These are phyloP conservation scores for Ceyx melanurus DNA, from an alignment of 2,113 vertebrate species.

Conservation along the genomic window DNA sequence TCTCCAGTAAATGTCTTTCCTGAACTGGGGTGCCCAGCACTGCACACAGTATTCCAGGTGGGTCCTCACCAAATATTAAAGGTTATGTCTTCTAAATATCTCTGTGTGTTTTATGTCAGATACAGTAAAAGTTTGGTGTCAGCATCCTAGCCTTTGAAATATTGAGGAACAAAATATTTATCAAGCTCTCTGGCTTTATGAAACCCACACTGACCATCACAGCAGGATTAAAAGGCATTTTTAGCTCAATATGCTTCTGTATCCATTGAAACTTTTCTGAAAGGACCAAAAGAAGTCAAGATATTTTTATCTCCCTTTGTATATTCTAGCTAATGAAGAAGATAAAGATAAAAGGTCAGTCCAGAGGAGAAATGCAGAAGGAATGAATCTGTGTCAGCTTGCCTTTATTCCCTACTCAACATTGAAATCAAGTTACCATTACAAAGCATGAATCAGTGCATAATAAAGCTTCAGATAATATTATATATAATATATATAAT, in stretches of 20 bases:
- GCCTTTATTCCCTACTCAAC: neutral
- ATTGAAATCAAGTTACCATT: neutral
- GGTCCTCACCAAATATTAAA: neutral
- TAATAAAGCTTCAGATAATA: neutral
- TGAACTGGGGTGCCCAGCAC: too few relatives aligned
- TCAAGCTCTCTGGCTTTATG: neutral
- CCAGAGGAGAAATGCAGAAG: neutral
- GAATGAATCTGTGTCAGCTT: neutral
- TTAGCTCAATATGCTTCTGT: neutral
- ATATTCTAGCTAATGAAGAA: neutral
- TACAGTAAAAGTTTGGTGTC: neutral
- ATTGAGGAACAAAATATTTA: neutral
- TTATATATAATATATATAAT: neutral
- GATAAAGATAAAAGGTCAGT: conserved; percentile 9
- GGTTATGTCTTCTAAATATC: neutral
- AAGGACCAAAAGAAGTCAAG: neutral
- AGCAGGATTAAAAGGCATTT: neutral
- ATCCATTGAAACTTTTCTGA: neutral
- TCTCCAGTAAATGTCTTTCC: too few relatives aligned
- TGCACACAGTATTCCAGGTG: too few relatives aligned
- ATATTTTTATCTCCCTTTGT: neutral
- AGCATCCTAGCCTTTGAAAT: neutral
- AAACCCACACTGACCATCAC: neutral
- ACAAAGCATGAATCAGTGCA: neutral
- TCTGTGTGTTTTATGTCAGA: neutral